Evolutionary conservation across 1,140 invertebrate species (phyloP).

Genomic region (Caenorhabditis inopinata): DNA sequence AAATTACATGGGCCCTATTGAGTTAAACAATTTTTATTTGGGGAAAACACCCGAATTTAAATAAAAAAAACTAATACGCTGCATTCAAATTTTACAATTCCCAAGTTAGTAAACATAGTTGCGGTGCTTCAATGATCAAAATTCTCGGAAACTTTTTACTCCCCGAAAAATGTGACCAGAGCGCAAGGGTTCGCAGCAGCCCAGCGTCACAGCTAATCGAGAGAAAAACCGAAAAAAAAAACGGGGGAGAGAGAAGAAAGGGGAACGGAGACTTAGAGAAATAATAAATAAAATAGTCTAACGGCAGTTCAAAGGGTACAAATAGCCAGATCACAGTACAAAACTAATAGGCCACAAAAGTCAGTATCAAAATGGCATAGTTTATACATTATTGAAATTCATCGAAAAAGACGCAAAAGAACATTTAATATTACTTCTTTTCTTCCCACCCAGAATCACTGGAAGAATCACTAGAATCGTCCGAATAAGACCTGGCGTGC

Average conservation of each 20-base stretch:
- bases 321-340: too few relatives aligned
- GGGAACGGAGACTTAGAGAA: background rate
- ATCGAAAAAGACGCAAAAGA: background rate
- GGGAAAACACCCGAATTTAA: too few relatives aligned
- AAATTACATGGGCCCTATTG: too few relatives aligned
- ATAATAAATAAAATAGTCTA: too few relatives aligned
- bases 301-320: background rate
- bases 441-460: background rate
- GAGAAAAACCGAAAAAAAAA: background rate
- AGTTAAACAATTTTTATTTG: too few relatives aligned
- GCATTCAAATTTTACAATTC: too few relatives aligned
- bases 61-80: too few relatives aligned
- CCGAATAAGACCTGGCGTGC: background rate
- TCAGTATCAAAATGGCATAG: too few relatives aligned
- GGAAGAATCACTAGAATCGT: background rate
- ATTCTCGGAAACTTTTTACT: background rate
- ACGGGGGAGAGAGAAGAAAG: background rate
- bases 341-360: too few relatives aligned
- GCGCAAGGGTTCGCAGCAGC: slow-evolving; percentile 6
- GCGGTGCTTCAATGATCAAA: background rate
- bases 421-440: background rate
- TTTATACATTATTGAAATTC: too few relatives aligned
- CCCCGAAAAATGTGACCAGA: slow-evolving; percentile 3
- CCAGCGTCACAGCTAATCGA: slow-evolving; percentile 1
- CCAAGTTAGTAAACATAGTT: too few relatives aligned